These are phyloP conservation scores for Bos taurus DNA, from an alignment of 2,113 vertebrate species.

Conservation along the genomic window DNA sequence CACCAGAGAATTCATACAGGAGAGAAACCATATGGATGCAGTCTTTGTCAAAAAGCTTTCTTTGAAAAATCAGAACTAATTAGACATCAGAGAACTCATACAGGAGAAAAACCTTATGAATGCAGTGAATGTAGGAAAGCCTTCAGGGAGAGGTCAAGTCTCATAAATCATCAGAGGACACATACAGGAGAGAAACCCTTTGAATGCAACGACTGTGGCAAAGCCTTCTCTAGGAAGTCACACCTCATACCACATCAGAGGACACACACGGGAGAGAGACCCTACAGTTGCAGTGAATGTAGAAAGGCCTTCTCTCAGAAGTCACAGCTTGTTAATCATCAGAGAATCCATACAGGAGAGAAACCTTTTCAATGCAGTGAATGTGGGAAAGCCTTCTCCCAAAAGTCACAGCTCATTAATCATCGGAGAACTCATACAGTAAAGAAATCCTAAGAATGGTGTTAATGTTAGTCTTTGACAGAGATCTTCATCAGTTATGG, in stretches of 20 bases:
- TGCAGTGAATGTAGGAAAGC: constrained; percentile 68
- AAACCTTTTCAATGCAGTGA: constrained; percentile 63
- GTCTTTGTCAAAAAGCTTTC: constrained; percentile 61
- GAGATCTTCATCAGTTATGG: neutral
- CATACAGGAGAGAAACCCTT: constrained; percentile 80
- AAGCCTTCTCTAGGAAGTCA: constrained; percentile 66
- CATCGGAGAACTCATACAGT: constrained; percentile 59
- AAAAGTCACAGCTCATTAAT: constrained; percentile 70
- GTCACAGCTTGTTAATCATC: constrained; percentile 70
- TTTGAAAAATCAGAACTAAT: constrained; percentile 69
- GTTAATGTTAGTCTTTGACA: neutral
- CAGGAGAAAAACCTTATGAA: constrained; percentile 59
- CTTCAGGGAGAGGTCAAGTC: constrained; percentile 63
- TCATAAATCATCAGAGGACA: constrained; percentile 66
- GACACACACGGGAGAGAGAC: constrained; percentile 72
- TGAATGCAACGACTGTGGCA: constrained; percentile 75
- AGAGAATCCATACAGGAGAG: constrained; percentile 63
- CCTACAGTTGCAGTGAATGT: constrained; percentile 79
- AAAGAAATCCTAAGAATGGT: constrained; percentile 4
- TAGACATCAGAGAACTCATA: constrained; percentile 79
- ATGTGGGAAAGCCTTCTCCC: constrained; percentile 66
- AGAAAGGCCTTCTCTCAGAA: constrained; percentile 68
- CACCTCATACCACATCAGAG: constrained; percentile 69
- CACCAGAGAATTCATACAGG: constrained; percentile 60
- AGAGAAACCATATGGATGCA: constrained; percentile 59